Evolutionary conservation across 2,797 vertebrate genomes (phyloP), one percentile per base, ranked within the genome.

Genomic region (Myiothlypis coronata): DNA sequence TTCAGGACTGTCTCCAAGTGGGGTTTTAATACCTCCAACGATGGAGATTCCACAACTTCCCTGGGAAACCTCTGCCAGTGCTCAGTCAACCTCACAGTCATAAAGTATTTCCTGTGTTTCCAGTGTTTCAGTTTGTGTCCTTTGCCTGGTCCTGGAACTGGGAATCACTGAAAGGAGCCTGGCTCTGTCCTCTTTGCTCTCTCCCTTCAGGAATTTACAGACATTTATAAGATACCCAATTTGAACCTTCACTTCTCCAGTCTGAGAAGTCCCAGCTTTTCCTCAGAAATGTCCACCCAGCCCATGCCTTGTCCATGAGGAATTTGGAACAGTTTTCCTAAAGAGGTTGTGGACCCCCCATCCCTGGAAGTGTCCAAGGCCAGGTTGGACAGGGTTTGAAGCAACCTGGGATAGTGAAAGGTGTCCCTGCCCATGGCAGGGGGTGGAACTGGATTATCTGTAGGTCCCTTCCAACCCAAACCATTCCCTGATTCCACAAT

Each of bases 11-110:
- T n/a, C 14, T 35, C 41, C 60, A 72, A 12, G 8, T 28, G 27
- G 11, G 11, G 1, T 23, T 55, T 84, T 32, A 75, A 24, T n/a
- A 13, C 14, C 22, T 21, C 9, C 30, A 43, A 30, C 30, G 30
- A 84, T 8, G 9, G 23, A 69, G 14, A 60, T 12, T 76, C 49
- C 1, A 0, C n/a, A 70, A 0, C 1, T 35, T 57, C 9, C 21
- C 34, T 8, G 35, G 30, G n/a, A 34, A 85, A 35, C 5, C 8
- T 57, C 47, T 44, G 53, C 15, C 50, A 37, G 23, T 13, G 15
- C 19, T 81, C 12, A 17, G 43, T 34, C 49, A 57, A 11, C 11
- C 6, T 56, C 30, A 35, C 4, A 24, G 6, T n/a, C 16, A 30
- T 3, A 8, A 78, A 57, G 12, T 9, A 14, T 63, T 67, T 57